A percentile compares a stretch with the other conserved stretches of the same genome.
Conservation (phyloP, 2,113 vertebrate species). For the Malurus elegans region DNA sequence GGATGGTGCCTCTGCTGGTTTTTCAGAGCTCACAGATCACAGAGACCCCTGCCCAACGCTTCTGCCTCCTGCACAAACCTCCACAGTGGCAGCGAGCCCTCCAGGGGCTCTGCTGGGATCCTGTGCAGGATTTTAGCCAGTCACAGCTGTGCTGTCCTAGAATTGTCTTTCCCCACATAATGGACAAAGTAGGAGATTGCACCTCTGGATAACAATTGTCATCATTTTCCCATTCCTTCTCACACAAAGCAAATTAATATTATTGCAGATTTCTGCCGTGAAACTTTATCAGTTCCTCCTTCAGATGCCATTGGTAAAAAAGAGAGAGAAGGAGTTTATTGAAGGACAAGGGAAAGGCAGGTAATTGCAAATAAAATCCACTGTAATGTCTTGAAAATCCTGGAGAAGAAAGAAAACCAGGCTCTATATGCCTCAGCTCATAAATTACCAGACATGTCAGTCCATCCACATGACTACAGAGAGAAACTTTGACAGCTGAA, state of each 20-base stretch:
- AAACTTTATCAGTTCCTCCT: slow-evolving; percentile 15
- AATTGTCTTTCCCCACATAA: background rate
- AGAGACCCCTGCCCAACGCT: background rate
- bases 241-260: background rate
- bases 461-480: background rate
- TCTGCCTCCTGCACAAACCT: background rate
- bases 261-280: background rate
- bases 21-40: background rate
- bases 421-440: background rate
- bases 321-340: background rate
- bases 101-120: background rate
- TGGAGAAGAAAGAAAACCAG: background rate
- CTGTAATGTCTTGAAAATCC: background rate
- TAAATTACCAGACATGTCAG: background rate
- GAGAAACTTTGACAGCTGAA: background rate
- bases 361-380: slow-evolving; percentile 20
- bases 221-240: background rate
- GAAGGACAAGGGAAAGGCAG: background rate
- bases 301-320: background rate
- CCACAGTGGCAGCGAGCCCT: accelerated
- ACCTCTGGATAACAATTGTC: background rate
- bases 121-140: background rate
- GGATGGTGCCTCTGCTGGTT: background rate
- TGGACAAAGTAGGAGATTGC: background rate
- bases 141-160: background rate